Percentiles rank a stretch among this genome's conserved stretches.
These are phyloP conservation scores for Rotaria macrura DNA, from an alignment of 2,888 invertebrate genomes.

Conservation along the genomic window DNA sequence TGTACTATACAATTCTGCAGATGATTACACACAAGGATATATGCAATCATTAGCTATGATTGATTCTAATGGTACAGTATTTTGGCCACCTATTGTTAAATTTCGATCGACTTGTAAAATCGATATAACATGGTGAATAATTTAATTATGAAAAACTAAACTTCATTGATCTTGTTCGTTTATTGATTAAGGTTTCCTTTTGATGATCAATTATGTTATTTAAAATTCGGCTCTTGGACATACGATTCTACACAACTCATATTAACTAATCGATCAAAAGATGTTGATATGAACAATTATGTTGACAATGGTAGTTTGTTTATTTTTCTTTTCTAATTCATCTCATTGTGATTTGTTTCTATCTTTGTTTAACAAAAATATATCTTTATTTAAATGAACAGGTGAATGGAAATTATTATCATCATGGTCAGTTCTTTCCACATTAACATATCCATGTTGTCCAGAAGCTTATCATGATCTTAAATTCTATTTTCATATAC, in stretches of 20 bases:
- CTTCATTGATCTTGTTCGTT: too few relatives aligned
- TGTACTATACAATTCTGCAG: conserved; percentile 50
- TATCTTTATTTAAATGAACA: too few relatives aligned
- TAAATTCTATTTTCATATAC: conserved; percentile 54
- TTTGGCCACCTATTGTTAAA: conserved; percentile 57
- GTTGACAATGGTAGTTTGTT: conserved; percentile 57
- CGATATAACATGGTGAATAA: conserved; percentile 53
- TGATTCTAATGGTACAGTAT: conserved; percentile 53
- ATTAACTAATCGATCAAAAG: conserved; percentile 44
- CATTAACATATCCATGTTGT: conserved; percentile 51
- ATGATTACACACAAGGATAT: conserved; percentile 51
- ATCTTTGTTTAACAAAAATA: conserved; percentile 39
- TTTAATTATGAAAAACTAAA: too few relatives aligned
- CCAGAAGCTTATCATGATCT: conserved; percentile 55
- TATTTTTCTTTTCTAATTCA: conserved; percentile 43
- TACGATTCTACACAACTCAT: conserved; percentile 38
- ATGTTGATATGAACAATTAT: conserved; percentile 54
- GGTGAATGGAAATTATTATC: conserved; percentile 55
- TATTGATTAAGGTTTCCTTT: conserved; percentile 49
- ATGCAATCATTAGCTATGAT: conserved; percentile 55
- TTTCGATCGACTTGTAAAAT: conserved; percentile 55
- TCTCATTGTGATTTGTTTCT: too few relatives aligned
- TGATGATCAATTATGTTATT: conserved; percentile 52
- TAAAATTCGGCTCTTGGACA: conserved; percentile 51
- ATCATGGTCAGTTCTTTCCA: neutral